Percentiles rank a stretch among this genome's conserved stretches.
Conservation (phyloP, 2,888 invertebrate genomes). For the Steinernema carpocapsae region DNA sequence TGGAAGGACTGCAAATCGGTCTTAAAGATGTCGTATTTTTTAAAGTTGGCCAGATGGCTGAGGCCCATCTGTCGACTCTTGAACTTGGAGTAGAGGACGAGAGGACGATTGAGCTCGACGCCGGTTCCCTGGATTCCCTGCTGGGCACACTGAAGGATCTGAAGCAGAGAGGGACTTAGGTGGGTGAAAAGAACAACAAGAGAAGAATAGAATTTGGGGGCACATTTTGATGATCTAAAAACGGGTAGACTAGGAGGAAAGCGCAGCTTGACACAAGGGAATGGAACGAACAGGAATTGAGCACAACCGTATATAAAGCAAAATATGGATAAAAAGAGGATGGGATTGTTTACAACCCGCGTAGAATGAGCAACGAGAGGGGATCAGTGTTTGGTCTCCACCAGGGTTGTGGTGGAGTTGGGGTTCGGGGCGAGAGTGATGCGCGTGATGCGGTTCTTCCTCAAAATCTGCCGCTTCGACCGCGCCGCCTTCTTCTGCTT, state of each 20-base stretch:
- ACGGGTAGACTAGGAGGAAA: not conserved
- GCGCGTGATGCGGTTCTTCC: conserved; percentile 58
- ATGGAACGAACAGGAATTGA: conserved; percentile 28
- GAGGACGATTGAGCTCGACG: conserved; percentile 64
- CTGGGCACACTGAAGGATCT: conserved; percentile 66
- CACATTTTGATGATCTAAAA: not conserved
- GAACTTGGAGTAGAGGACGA: conserved; percentile 59
- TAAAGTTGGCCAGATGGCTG: conserved; percentile 44
- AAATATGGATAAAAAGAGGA: conserved; percentile 8
- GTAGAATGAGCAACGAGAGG: conserved; percentile 15
- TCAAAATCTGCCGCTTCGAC: conserved; percentile 62
- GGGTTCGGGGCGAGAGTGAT: conserved; percentile 49
- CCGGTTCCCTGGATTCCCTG: conserved; percentile 58
- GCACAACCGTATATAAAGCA: conserved; percentile 4
- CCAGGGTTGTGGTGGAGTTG: conserved; percentile 43
- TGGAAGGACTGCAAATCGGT: conserved; percentile 56
- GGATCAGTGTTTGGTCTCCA: conserved; percentile 44
- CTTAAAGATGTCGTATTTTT: conserved; percentile 61
- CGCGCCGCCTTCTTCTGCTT: conserved; percentile 67
- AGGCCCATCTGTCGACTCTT: conserved; percentile 47
- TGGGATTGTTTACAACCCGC: conserved; percentile 13
- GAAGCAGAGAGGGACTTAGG: conserved; percentile 32
- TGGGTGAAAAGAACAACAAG: not conserved
- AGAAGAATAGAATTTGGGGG: not conserved
- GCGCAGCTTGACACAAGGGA: not conserved